These are phyloP conservation scores for Festucalex cinctus DNA, from an alignment of 2,113 vertebrate species.

Conservation along the genomic window DNA sequence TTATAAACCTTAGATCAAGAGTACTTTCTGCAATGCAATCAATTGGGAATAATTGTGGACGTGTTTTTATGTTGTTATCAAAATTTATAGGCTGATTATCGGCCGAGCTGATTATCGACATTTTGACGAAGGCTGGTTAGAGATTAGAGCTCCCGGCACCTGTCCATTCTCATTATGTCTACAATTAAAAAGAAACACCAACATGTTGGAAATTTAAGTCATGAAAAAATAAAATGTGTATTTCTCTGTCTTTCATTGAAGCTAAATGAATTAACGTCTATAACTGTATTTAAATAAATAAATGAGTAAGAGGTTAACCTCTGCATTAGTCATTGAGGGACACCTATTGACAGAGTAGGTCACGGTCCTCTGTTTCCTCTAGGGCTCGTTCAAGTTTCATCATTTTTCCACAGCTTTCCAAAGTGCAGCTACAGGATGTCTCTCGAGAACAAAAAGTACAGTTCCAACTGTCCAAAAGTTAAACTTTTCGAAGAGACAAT, in stretches of 20 bases:
- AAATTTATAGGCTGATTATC: too few relatives aligned
- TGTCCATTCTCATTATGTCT: too few relatives aligned
- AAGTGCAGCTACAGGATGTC: slow-evolving; percentile 16
- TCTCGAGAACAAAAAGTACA: slow-evolving; percentile 44
- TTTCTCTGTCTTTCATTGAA: slow-evolving; percentile 7
- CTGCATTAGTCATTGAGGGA: slow-evolving; percentile 54
- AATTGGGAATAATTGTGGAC: too few relatives aligned
- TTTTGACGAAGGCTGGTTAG: too few relatives aligned
- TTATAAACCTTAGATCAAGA: not conserved
- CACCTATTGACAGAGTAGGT: slow-evolving; percentile 39
- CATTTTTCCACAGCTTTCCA: slow-evolving; percentile 24
- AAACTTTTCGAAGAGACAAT: slow-evolving; percentile 22
- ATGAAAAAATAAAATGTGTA: not conserved
- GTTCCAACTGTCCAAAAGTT: slow-evolving; percentile 32
- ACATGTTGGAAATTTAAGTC: not conserved
- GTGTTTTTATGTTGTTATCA: not conserved
- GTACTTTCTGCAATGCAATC: not conserved
- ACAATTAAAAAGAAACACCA: too few relatives aligned
- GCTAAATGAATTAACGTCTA: slow-evolving; percentile 23
- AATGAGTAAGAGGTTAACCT: slow-evolving; percentile 27
- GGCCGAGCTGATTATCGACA: too few relatives aligned
- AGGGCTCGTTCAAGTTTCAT: slow-evolving; percentile 48
- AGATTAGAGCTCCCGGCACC: too few relatives aligned
- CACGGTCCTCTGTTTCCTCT: slow-evolving; percentile 35
- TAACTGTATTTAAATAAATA: slow-evolving; percentile 38